Conservation (phyloP, 2,797 vertebrate genomes). For the Cryptoblepharus egeriae region DNA sequence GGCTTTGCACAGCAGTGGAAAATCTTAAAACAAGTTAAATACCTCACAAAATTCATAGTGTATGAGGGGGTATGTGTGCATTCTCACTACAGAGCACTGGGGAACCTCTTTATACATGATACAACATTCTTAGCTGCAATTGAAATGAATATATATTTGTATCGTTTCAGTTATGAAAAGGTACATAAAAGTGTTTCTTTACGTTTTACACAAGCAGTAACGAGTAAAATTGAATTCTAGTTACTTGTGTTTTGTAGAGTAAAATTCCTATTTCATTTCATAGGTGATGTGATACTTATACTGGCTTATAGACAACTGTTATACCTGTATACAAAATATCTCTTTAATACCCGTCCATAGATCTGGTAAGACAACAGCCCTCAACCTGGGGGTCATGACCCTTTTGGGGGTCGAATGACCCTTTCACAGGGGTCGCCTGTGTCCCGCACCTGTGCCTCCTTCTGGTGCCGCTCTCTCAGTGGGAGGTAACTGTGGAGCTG, state of each 20-base stretch:
- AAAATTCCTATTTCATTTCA: background rate
- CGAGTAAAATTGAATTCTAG: background rate
- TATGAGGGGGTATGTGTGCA: background rate
- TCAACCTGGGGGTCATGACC: too few relatives aligned
- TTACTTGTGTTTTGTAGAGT: background rate
- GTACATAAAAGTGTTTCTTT: background rate
- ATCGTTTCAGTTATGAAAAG: background rate
- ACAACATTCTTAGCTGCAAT: background rate
- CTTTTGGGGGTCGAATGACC: too few relatives aligned
- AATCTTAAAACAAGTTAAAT: conserved; percentile 4
- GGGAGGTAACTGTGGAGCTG: too few relatives aligned
- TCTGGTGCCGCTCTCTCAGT: too few relatives aligned
- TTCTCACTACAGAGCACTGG: background rate
- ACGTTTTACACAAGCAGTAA: background rate
- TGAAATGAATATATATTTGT: background rate
- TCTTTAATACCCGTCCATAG: background rate
- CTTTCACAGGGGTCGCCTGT: too few relatives aligned
- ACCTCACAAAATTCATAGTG: background rate
- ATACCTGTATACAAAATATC: background rate
- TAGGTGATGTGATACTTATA: background rate
- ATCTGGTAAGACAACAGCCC: background rate
- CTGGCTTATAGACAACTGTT: background rate
- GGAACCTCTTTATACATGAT: too few relatives aligned
- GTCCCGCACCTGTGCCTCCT: too few relatives aligned
- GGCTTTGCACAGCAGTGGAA: background rate